These are phyloP conservation scores for Merodon equestris DNA, from an alignment of 2,888 invertebrate genomes.

Conservation along the genomic window DNA sequence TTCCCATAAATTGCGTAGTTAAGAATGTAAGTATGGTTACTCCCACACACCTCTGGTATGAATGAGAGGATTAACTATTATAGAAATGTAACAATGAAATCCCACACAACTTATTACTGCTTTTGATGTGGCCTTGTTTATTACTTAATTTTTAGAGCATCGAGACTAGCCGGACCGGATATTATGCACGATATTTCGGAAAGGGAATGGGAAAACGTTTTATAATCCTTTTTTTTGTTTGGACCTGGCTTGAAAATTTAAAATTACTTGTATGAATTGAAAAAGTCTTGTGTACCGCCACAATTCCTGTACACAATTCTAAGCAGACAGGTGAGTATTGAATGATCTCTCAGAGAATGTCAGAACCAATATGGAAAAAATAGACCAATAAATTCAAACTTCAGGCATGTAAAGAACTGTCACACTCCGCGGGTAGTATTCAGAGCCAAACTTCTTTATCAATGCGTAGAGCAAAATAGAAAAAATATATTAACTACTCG, in stretches of 20 bases:
- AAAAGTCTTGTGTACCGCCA: conserved; percentile 45
- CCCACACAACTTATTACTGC: conserved; percentile 41
- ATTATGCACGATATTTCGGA: not conserved
- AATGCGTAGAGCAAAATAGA: too few relatives aligned
- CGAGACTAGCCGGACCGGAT: not conserved
- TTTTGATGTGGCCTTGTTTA: conserved; percentile 2
- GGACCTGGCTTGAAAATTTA: too few relatives aligned
- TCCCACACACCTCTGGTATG: conserved; percentile 47
- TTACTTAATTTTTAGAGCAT: conserved; percentile 4
- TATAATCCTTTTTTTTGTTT: too few relatives aligned
- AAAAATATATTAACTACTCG: too few relatives aligned
- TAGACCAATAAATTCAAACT: conserved; percentile 10
- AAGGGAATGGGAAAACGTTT: too few relatives aligned
- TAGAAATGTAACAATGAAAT: conserved; percentile 52
- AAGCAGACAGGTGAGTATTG: conserved; percentile 31
- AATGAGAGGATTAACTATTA: conserved; percentile 35
- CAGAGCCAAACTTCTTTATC: conserved; percentile 3
- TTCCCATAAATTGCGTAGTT: conserved; percentile 19
- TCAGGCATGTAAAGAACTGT: not conserved
- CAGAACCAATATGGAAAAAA: conserved; percentile 12
- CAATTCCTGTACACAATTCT: conserved; percentile 52
- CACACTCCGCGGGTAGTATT: conserved; percentile 1
- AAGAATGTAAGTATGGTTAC: conserved; percentile 23
- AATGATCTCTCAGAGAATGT: conserved; percentile 22
- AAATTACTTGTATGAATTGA: not conserved